phyloP scores from a whole-genome alignment of 2,888 invertebrate genomes.

The Scaptomyza cyrtandrae region DNA sequence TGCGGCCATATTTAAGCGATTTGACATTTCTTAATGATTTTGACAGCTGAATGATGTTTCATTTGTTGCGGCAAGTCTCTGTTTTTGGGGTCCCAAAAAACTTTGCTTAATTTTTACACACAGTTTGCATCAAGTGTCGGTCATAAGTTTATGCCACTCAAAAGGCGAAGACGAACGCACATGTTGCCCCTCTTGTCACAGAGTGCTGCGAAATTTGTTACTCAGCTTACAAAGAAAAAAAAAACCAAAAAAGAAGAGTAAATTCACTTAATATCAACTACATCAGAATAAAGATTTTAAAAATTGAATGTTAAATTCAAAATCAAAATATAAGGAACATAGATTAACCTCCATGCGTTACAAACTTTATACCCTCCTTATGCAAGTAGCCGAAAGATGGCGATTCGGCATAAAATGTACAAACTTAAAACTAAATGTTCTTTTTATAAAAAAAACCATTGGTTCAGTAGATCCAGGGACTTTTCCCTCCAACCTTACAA shows the following conservation, averaged over 20 bases:
- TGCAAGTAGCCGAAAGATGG: no score
- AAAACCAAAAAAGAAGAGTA: no score
- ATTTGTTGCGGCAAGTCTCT: conserved; percentile 39
- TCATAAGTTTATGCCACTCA: conserved; percentile 78
- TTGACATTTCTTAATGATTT: conserved; percentile 82
- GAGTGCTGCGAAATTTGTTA: conserved; percentile 36
- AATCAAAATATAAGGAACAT: no score
- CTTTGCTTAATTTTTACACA: conserved; percentile 63
- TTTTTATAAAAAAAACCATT: no score
- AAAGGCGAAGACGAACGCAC: conserved; percentile 28
- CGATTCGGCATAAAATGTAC: no score
- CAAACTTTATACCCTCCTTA: no score
- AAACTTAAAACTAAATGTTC: no score
- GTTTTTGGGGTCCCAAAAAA: conserved; percentile 23
- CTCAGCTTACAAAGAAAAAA: conserved; percentile 10
- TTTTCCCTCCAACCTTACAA: no score
- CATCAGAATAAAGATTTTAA: background rate
- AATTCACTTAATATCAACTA: no score
- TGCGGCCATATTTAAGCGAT: conserved; percentile 74
- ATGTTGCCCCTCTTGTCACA: conserved; percentile 40
- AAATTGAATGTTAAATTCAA: background rate
- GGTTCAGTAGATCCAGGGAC: no score
- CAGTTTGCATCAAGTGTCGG: conserved; percentile 66
- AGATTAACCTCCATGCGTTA: no score
- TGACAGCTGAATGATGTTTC: conserved; percentile 82